phyloP scores from a whole-genome alignment of 1,140 invertebrate species.

The Bombyx mori region DNA sequence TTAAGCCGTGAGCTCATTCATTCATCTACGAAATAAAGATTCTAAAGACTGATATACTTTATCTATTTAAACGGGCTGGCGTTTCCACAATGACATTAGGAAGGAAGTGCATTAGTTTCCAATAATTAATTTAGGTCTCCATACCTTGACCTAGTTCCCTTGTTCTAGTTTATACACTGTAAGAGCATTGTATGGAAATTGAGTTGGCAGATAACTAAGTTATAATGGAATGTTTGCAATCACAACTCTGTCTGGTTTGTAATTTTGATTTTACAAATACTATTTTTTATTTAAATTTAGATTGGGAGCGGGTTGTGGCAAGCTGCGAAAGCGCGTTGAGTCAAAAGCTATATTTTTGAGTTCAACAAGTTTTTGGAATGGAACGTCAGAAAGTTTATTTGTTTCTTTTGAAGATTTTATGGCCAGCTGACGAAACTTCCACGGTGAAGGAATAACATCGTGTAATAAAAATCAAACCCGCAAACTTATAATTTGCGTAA shows the following conservation, averaged over 20 bases:
- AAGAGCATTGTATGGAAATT: not conserved
- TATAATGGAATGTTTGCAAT: not conserved
- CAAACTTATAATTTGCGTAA: too few relatives aligned
- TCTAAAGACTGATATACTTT: not conserved
- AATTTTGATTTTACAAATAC: too few relatives aligned
- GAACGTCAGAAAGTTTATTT: too few relatives aligned
- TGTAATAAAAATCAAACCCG: too few relatives aligned
- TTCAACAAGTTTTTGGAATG: too few relatives aligned
- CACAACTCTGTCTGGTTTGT: not conserved
- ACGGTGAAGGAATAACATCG: too few relatives aligned
- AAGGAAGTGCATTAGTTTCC: slow-evolving; percentile 26
- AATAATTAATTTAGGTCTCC: slow-evolving; percentile 26
- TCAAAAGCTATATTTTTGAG: too few relatives aligned
- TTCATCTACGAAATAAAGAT: not conserved
- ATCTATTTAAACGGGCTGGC: not conserved
- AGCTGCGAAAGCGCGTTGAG: too few relatives aligned
- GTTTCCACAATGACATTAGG: slow-evolving; percentile 19
- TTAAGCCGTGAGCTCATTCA: not conserved
- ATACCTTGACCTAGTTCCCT: slow-evolving; percentile 27
- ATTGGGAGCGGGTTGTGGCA: too few relatives aligned
- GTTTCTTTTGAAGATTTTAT: too few relatives aligned
- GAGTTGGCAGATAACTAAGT: not conserved
- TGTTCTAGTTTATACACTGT: slow-evolving; percentile 1
- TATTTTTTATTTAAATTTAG: too few relatives aligned
- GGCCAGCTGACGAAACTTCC: too few relatives aligned